A percentile compares a stretch with the other conserved stretches of the same genome.
phyloP scores from a whole-genome alignment of 2,113 vertebrate species.

The Silurus meridionalis region DNA sequence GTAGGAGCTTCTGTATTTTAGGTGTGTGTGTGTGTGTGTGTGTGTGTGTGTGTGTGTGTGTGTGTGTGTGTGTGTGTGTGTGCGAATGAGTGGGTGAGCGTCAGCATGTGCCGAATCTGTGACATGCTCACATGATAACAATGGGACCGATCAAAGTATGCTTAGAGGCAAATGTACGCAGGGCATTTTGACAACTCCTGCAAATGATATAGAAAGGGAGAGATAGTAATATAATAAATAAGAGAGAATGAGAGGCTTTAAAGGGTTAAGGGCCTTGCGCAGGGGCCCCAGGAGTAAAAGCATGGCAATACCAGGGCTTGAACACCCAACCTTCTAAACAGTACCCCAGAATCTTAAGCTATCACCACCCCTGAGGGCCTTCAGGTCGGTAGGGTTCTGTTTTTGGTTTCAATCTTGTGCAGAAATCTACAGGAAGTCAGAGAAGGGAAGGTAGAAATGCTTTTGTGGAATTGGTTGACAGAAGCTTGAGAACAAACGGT shows the following conservation, averaged over 20 bases:
- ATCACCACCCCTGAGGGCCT: background rate
- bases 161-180: background rate
- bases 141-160: background rate
- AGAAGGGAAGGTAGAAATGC: background rate
- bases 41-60: background rate
- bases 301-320: no score
- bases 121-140: constrained; percentile 8
- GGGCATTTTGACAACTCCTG: background rate
- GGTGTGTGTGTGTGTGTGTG: constrained; percentile 10
- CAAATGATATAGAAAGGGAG: no score
- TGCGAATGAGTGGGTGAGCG: constrained; percentile 1
- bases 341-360: no score
- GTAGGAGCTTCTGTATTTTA: constrained; percentile 34
- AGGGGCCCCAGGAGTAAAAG: no score
- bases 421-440: background rate
- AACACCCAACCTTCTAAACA: no score
- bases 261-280: no score
- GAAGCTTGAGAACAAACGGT: background rate
- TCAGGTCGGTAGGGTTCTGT: background rate
- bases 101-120: background rate
- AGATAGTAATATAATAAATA: no score
- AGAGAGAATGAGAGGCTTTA: background rate
- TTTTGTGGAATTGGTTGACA: background rate
- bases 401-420: background rate
- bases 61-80: constrained; percentile 12